Base-by-base conservation (phyloP, 1,140 invertebrate species). In the Neotoxoptera formosana region DNA sequence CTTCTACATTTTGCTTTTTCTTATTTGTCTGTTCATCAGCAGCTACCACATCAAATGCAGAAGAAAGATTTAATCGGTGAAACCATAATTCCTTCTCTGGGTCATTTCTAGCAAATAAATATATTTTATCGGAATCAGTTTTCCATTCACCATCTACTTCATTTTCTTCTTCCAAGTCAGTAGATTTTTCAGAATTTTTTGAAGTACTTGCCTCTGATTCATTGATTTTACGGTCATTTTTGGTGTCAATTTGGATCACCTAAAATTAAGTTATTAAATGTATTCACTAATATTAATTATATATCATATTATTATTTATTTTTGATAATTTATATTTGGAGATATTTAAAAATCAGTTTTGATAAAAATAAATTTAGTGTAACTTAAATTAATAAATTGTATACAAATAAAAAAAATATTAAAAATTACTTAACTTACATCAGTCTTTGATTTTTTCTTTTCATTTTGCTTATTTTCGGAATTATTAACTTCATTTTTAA, bases 21-120 rank as follows among this genome's bases (percentile, higher is more conserved):
- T 81, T 94, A 53, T 94, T 93, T 23, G 76, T 34, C 25, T n/a
- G n/a, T 81, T 83, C 91, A 51, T 81, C 67, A 56, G 84, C 25
- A 47, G 45, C 84, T 30, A 90, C 23, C 48, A 47, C 48, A 90
- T 93, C 93, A 67, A 93, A 94, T 41, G 93, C 83, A 41, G 95
- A 94, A 51, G 95, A 95, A 84, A 94, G 94, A 60, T 94, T 90
- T 86, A 95, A 94, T 94, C 95, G 95, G 94, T 96, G 95, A 94
- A 95, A 96, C 98, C 98, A 99, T 94, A 98, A 97, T 95, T 99
- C 98, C 95, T 99, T 99, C 94, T 99, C 98, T 88, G 98, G 95
- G 94, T 97, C 97, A 90, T 97, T 97, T 94, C 98, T 96, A 7
- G 97, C 97, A 95, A 99, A 99, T 90, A 99, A 95, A 94, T 97